These are phyloP conservation scores for Heliconius congener DNA, from an alignment of 1,140 invertebrate genomes.

Conservation along the genomic window DNA sequence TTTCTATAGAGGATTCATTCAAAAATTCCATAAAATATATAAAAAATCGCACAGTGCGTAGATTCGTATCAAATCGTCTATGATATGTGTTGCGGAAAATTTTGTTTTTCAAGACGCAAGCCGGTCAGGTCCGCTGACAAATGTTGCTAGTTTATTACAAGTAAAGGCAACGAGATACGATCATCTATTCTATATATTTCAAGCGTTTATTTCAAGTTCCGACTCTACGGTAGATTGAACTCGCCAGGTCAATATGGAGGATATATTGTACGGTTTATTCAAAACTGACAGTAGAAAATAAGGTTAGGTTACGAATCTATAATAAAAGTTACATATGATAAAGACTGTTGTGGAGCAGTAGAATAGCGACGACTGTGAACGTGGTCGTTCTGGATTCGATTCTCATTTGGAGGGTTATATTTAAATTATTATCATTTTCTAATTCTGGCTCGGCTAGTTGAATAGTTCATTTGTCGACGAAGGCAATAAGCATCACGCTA, in stretches of 20 bases:
- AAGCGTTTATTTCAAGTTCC: constrained; percentile 8
- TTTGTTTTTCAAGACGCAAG: constrained; percentile 71
- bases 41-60: constrained; percentile 48
- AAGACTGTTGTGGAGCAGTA: not conserved
- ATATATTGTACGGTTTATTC: not conserved
- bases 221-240: not conserved
- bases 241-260: not conserved
- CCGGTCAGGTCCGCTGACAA: constrained; percentile 60
- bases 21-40: not conserved
- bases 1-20: no score
- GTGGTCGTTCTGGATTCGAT: no score
- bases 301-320: not conserved
- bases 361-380: no score
- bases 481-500: no score
- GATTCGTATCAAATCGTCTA: constrained; percentile 54
- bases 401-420: not conserved
- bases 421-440: no score
- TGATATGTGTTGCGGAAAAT: constrained; percentile 80
- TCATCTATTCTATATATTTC: not conserved
- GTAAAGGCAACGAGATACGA: constrained; percentile 18
- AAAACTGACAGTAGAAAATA: not conserved
- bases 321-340: not conserved
- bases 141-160: constrained; percentile 64
- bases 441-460: no score
- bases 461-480: no score